Percentiles rank a stretch among this genome's conserved stretches.
phyloP scores from a whole-genome alignment of 2,888 invertebrate species.

The Tuta absoluta region DNA sequence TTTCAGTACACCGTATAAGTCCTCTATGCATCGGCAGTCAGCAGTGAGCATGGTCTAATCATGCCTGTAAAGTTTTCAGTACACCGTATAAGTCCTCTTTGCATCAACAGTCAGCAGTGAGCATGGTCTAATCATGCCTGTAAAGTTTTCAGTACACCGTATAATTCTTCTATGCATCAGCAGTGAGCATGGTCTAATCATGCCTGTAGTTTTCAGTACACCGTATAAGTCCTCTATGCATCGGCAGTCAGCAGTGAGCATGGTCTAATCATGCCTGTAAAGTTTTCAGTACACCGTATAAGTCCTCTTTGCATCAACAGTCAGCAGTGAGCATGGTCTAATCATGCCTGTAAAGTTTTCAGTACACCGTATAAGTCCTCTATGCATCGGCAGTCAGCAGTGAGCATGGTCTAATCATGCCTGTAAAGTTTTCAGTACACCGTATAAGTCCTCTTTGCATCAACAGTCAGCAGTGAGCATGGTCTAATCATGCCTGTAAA shows the following conservation, averaged over 20 bases:
- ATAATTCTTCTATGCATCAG: conserved; percentile 11
- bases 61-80: too few relatives aligned
- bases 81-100: background rate
- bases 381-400: conserved; percentile 14
- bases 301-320: conserved; percentile 8
- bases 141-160: background rate
- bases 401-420: too few relatives aligned
- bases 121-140: too few relatives aligned
- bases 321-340: background rate
- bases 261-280: too few relatives aligned
- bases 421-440: too few relatives aligned
- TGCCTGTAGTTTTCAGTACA: too few relatives aligned
- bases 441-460: conserved; percentile 1
- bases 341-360: too few relatives aligned
- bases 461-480: background rate
- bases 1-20: background rate
- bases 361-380: background rate
- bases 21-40: conserved; percentile 9
- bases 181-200: background rate
- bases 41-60: too few relatives aligned
- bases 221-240: background rate
- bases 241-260: conserved; percentile 3
- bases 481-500: too few relatives aligned
- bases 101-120: conserved; percentile 13
- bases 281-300: background rate